Conservation (phyloP, 2,113 vertebrate species). For the Machaerirhynchus nigripectus region DNA sequence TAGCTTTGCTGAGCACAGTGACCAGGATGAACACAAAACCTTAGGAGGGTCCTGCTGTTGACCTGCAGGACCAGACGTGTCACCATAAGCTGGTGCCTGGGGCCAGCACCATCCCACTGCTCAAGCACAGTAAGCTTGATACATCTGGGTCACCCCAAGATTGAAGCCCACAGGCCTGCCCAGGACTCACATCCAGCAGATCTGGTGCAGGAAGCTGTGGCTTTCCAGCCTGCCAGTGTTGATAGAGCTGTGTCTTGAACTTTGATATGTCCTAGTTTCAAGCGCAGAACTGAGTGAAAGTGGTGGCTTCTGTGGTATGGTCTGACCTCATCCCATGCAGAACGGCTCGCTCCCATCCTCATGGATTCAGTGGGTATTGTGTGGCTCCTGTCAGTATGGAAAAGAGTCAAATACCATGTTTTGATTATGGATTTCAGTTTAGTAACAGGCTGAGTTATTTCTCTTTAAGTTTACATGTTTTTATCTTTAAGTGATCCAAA, state of each 20-base stretch:
- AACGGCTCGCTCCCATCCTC: not conserved
- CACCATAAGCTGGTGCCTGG: not conserved
- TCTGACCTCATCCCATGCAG: not conserved
- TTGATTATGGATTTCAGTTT: not conserved
- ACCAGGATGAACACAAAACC: not conserved
- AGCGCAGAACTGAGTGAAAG: not conserved
- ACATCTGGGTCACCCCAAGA: not conserved
- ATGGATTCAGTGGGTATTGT: not conserved
- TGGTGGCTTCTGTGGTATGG: rapidly evolving
- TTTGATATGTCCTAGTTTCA: not conserved
- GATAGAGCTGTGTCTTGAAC: not conserved
- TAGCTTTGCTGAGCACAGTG: not conserved
- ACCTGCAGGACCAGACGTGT: rapidly evolving
- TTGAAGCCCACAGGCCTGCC: not conserved
- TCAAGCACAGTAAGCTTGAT: not conserved
- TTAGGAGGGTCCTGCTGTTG: not conserved
- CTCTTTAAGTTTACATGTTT: not conserved
- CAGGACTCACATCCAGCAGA: not conserved
- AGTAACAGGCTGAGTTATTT: not conserved
- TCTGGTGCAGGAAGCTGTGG: not conserved
- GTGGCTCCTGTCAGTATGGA: not conserved
- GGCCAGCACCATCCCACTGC: not conserved
- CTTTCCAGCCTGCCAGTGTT: not conserved
- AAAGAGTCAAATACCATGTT: not conserved
- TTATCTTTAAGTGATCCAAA: not conserved